Evolutionary conservation across 2,888 invertebrate species (phyloP).

Genomic region (Liposcelis brunnea): DNA sequence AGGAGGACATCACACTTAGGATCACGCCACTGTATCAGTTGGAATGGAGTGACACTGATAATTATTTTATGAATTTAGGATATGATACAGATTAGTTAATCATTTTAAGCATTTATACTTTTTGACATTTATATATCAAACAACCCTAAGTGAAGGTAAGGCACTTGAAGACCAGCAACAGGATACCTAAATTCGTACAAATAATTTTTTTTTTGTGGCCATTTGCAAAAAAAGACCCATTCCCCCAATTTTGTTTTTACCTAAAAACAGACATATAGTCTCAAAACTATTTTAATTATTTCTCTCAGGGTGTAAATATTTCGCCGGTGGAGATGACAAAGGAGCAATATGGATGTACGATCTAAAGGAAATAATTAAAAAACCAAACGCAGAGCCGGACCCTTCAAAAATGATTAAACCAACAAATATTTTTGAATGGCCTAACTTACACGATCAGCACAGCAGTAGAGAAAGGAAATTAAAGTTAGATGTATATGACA

Average conservation of each 20-base stretch:
- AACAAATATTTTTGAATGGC: constrained; percentile 20
- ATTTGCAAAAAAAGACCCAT: no score
- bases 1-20: neutral
- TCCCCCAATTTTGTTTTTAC: no score
- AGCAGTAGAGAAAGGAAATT: constrained; percentile 21
- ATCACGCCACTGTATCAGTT: constrained; percentile 17
- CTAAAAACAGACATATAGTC: no score
- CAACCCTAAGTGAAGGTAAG: no score
- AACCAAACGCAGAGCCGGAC: neutral
- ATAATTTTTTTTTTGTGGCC: no score
- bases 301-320: constrained; percentile 19
- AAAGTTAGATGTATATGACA: constrained; percentile 21
- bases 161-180: no score
- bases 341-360: constrained; percentile 24
- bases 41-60: constrained; percentile 21
- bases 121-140: no score
- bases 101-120: no score
- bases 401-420: constrained; percentile 15
- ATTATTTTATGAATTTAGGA: constrained; percentile 22
- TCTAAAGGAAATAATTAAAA: constrained; percentile 12
- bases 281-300: constrained; percentile 7
- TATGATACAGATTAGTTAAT: constrained; percentile 18
- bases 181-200: no score
- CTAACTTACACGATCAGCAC: constrained; percentile 14
- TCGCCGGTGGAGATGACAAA: constrained; percentile 24